Base-by-base conservation (phyloP, 2,888 invertebrate genomes). In the Lapara coniferarum region DNA sequence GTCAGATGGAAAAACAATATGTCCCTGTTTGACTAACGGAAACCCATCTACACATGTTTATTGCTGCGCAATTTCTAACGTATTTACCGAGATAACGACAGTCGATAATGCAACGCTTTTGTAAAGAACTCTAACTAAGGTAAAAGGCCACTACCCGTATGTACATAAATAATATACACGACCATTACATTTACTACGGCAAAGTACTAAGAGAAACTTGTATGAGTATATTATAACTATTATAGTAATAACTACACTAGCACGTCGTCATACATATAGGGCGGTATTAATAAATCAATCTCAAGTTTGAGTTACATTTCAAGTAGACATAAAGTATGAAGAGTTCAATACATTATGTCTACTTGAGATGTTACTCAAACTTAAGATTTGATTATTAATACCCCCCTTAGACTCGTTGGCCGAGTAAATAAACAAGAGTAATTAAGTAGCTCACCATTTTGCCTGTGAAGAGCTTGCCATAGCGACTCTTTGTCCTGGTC, bases 401-500 rank as follows among this genome's bases (percentile, higher is more conserved):
- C n/a, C n/a, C n/a, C n/a, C n/a, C n/a, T n/a, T n/a, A n/a, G 10
- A 2, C 10, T 6, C 12, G 19, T 63, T 49, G 1, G 13, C 16
- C 46, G 16, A 49, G 49, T 19, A 63, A 49, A 6, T 37, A 37
- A 19, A 49, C 49, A 49, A 25, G 19, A 44, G 1, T 16, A 63
- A 69, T 66, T 57, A 53, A 69, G n/a, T 68, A 58, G 55, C 76
- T 78, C 89, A 88, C 95, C 95, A 78, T 95, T 95, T 82, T 95
- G 95, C 78, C 87, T 87, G 78, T 93, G 92, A 56, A 93, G 85
- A 8, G 94, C 94, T 75, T 95, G 94, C 93, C 94, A 94, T 53
- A 95, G 86, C 0, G 95, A 94, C 68, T 94, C 94, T 87, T 95
- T 95, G 69, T 95, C 93, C 70, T 89, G 90, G 71, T 92, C 89